Base-by-base conservation (phyloP, 2,888 invertebrate genomes). In the Synergus japonicus region DNA sequence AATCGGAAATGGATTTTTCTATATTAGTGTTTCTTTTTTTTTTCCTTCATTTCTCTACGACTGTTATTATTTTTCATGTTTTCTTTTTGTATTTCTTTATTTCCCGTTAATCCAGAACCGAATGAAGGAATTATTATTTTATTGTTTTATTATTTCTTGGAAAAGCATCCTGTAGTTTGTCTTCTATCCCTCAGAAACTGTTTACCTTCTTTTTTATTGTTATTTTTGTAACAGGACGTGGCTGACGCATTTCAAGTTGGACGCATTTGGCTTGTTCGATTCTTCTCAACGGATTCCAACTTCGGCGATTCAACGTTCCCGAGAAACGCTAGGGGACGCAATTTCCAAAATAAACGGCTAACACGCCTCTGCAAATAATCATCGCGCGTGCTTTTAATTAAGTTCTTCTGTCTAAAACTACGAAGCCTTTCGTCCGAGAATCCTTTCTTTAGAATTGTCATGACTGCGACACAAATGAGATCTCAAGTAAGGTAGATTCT, bases 371-470 rank as follows among this genome's bases (percentile, higher is more conserved):
- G 90, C 90, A 90, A 90, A 91, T 91, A 91, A 91, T 90, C 90
- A 90, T 90, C 89, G 90, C 90, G 91, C 91, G 89, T 91, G 92
- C 91, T 91, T 91, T 91, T 91, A 92, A 92, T 92, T 91, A 92
- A 92, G 91, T 91, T 91, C 86, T 87, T 83, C 89, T 87, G 89
- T 89, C 89, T 87, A 87, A 85, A 87, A 86, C 85, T 81, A 78
- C 77, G 67, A 78, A 76, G 79, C 83, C 82, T 82, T 83, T 84
- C 80, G 85, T 83, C 83, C 87, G 85, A 84, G 82, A 78, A 81
- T 84, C 87, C 85, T 86, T 89, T 87, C 88, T 86, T 86, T 37
- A 49, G 69, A 46, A 29, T 13, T 49, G 46, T 49, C 29, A 9
- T 12, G 10, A 18, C 58, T 8, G 1, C 41, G n/a, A 41, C 15